Evolutionary conservation across 2,888 invertebrate species (phyloP), one percentile per base, ranked within the genome.

Genomic region (Folsomia manolachei): DNA sequence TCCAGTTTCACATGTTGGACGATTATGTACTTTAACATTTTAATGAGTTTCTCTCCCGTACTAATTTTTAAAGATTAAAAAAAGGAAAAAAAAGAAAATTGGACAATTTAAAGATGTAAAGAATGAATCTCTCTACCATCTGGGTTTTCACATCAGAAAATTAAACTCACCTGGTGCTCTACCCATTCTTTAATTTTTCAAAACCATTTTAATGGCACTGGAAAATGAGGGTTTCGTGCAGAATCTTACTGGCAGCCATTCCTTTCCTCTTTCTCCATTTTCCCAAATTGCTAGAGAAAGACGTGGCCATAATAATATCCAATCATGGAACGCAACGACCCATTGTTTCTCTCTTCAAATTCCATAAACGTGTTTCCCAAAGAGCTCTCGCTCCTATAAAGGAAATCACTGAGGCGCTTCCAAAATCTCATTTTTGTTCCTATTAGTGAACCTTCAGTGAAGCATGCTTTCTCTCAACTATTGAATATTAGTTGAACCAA

Each of bases 401-500:
- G 56, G 18, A 56, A 56, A 56, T 56, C 56, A 56, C 11, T 56
- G 21, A 56, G n/a, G 56, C n/a, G n/a, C 21, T 56, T 7, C 56
- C 56, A 19, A n/a, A 56, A 56, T 56, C 19, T 56, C 56, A 21
- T 56, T 56, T 56, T 56, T 56, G 56, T 56, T 56, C 56, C 19
- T 56, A 56, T 39, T 39, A 56, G 21, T 7, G 56, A 56, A 56
- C 21, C 18, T 19, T 56, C 56, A 56, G 56, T n/a, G 56, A 56
- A 56, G 56, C 56, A 56, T 56, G 56, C 18, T 56, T 56, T 56
- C 56, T n/a, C 56, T 21, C 18, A 56, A n/a, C 19, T 56, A 56
- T 56, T 56, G 56, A 56, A 56, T 56, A 56, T 56, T 56, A 56
- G 56, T 51, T 56, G 56, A 56, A 21, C 11, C 56, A 18, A 56